Evolutionary conservation across 2,113 vertebrate species (phyloP).

Genomic region (Paratilapia polleni): DNA sequence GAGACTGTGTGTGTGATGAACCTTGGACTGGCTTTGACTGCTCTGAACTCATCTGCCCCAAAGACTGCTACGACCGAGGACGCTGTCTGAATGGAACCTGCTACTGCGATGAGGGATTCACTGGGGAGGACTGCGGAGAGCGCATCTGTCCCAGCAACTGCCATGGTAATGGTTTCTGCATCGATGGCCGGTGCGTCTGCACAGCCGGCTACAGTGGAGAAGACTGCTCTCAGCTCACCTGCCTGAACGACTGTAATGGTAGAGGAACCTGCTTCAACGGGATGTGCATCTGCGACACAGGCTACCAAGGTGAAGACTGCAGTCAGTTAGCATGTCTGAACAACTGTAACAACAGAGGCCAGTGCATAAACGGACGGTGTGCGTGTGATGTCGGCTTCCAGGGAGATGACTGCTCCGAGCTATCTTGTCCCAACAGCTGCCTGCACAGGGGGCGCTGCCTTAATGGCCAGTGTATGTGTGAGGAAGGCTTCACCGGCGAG

Average conservation of each 20-base stretch:
- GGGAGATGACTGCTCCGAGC: slow-evolving; percentile 85
- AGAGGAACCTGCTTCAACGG: slow-evolving; percentile 84
- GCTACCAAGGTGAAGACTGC: slow-evolving; percentile 86
- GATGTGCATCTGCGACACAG: slow-evolving; percentile 84
- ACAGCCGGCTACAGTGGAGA: slow-evolving; percentile 81
- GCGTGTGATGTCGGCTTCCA: slow-evolving; percentile 84
- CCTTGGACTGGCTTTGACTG: slow-evolving; percentile 89
- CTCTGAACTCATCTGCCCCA: slow-evolving; percentile 83
- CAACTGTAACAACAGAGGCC: slow-evolving; percentile 84
- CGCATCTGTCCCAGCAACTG: slow-evolving; percentile 83
- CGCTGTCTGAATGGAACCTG: slow-evolving; percentile 85
- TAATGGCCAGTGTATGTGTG: slow-evolving; percentile 87
- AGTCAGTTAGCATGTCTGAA: slow-evolving; percentile 84
- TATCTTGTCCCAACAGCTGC: slow-evolving; percentile 86
- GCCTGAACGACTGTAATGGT: slow-evolving; percentile 83
- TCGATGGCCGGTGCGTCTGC: slow-evolving; percentile 86
- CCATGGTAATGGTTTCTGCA: slow-evolving; percentile 79
- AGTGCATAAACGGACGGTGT: slow-evolving; percentile 87
- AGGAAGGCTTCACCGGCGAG: slow-evolving; percentile 83
- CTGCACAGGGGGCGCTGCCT: slow-evolving; percentile 84
- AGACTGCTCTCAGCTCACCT: slow-evolving; percentile 85
- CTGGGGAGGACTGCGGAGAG: slow-evolving; percentile 83
- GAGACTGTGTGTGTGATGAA: slow-evolving; percentile 84
- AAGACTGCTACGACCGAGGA: slow-evolving; percentile 85
- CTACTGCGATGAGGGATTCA: slow-evolving; percentile 84